Evolutionary conservation across 1,140 invertebrate species (phyloP), one percentile per base, ranked within the genome.

Genomic region (Polypedilum vanderplanki): DNA sequence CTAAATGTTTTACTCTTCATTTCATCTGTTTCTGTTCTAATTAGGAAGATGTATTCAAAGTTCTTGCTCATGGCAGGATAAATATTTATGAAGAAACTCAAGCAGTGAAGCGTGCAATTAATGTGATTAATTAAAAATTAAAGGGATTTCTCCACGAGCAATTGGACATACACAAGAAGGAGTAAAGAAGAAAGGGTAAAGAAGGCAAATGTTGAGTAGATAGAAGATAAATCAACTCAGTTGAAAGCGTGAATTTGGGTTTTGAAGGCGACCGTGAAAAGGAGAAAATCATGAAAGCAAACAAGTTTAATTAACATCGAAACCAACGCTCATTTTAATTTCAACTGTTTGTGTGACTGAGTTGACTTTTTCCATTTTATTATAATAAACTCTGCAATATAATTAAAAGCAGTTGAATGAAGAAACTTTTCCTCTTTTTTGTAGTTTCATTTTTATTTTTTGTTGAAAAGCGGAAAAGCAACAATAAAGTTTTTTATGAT

Each of bases 61-160:
- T 33, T 33, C 24, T 33, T 33, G 24, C 24, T 33, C 24, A 33
- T 33, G 24, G 24, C 24, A 33, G 41, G 41, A 46, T 46, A 46
- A 46, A 9, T 8, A 46, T 3, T 33, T n/a, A n/a, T n/a, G n/a
- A n/a, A n/a, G n/a, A n/a, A n/a, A n/a, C 24, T 33, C 24, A 33
- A 57, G n/a, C 46, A n/a, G 46, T n/a, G n/a, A 57, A n/a, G 46
- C 46, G n/a, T 57, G 46, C 46, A 57, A n/a, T 57, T 57, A 57
- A 57, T 57, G 46, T 57, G 12, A 57, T 57, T 57, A 57, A 57
- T 57, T n/a, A n/a, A 57, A 57, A 4, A 57, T n/a, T 15, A 57
- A 33, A 57, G 1, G 46, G 46, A 57, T 57, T 4, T n/a, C 15
- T 57, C n/a, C n/a, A 57, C 46, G n/a, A 57, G 46, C n/a, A 57